These are phyloP conservation scores for Gastrophryne carolinensis DNA, from an alignment of 2,797 vertebrate species.

Conservation along the genomic window DNA sequence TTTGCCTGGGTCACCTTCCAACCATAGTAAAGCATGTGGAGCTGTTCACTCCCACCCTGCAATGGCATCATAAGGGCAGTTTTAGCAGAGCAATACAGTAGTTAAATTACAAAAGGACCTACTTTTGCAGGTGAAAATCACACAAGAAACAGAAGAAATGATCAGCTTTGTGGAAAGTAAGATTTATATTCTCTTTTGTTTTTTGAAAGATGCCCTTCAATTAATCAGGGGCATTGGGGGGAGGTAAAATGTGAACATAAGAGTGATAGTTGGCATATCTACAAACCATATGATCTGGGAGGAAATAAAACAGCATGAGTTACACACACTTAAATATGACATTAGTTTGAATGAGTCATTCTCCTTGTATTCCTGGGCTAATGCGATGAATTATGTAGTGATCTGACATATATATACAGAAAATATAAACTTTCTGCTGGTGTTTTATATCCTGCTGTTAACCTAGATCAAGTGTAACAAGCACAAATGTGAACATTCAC, in stretches of 20 bases:
- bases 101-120: no score
- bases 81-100: no score
- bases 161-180: no score
- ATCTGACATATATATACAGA: neutral
- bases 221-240: no score
- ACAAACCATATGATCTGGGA: neutral
- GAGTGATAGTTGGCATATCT: neutral
- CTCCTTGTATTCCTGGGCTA: neutral
- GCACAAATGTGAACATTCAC: neutral
- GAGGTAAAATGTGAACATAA: neutral
- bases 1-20: no score
- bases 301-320: neutral
- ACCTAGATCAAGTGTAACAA: slow-evolving; percentile 14
- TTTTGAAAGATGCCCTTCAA: no score
- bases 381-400: slow-evolving; percentile 14
- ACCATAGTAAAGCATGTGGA: no score
- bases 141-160: no score
- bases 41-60: no score
- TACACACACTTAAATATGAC: neutral
- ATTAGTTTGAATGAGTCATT: slow-evolving; percentile 1
- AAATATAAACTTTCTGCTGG: neutral
- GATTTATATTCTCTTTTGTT: no score
- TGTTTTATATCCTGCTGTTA: slow-evolving; percentile 20
- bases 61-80: no score
- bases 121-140: no score